Conservation (phyloP, 1,140 invertebrate species). For the Arctopsyche grandis region DNA sequence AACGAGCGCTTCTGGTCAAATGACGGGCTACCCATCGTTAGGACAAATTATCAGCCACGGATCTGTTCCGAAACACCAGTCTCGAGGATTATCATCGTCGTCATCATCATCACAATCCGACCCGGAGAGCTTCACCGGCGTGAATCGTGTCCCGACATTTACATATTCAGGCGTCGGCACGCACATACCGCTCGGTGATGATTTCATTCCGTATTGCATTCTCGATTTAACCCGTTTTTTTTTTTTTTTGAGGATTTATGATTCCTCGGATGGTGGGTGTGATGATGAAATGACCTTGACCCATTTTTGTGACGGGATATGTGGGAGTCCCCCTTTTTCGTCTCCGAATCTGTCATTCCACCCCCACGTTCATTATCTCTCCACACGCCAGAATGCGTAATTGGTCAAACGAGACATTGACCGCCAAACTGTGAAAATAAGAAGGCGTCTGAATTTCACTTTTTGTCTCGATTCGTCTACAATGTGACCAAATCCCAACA, state of each 20-base stretch:
- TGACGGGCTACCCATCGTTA: neutral
- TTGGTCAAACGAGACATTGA: constrained; percentile 7
- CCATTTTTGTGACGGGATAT: constrained; percentile 5
- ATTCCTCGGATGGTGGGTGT: neutral
- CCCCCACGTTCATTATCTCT: constrained; percentile 17
- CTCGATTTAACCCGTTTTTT: too few relatives aligned
- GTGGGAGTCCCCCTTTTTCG: constrained; percentile 15
- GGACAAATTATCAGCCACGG: constrained; percentile 4
- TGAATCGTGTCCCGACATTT: neutral
- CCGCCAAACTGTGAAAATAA: constrained; percentile 12
- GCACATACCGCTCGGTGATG: neutral
- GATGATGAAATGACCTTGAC: constrained; percentile 8
- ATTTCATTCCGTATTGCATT: neutral
- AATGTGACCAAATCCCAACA: too few relatives aligned
- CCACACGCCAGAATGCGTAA: neutral
- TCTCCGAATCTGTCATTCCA: neutral
- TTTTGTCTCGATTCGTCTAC: neutral
- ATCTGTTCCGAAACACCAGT: constrained; percentile 10
- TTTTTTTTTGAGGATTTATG: neutral
- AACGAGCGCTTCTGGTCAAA: constrained; percentile 3
- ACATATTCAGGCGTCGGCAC: neutral
- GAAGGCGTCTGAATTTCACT: neutral
- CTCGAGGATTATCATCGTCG: neutral
- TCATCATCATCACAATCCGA: neutral
- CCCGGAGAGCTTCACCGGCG: neutral